Evolutionary conservation across 2,113 vertebrate genomes (phyloP).

Genomic region (Elephantulus edwardii): DNA sequence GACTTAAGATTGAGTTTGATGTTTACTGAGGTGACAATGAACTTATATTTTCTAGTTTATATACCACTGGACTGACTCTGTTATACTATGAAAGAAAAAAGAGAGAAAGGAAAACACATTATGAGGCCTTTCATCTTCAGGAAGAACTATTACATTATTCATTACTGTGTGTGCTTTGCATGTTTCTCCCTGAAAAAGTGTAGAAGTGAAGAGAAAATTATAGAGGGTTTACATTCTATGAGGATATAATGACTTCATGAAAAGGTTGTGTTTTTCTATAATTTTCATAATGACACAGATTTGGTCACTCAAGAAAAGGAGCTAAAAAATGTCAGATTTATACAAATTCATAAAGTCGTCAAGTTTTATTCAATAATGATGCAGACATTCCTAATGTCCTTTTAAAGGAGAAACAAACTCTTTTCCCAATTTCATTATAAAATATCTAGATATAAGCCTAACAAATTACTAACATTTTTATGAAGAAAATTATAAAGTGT

Average conservation of each 20-base stretch:
- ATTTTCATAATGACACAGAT: constrained; percentile 34
- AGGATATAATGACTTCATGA: neutral
- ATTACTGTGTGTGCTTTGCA: neutral
- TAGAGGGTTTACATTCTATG: neutral
- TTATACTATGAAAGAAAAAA: constrained; percentile 11
- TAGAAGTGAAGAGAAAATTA: constrained; percentile 44
- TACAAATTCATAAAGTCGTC: constrained; percentile 27
- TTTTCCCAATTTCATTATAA: constrained; percentile 33
- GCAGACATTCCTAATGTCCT: constrained; percentile 1
- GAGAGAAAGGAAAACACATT: neutral
- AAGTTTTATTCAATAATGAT: constrained; percentile 17
- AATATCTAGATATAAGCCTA: constrained; percentile 5
- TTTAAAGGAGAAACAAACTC: neutral
- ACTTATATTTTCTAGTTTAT: neutral
- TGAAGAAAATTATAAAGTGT: constrained; percentile 10
- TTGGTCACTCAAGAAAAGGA: constrained; percentile 11
- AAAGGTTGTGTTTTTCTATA: constrained; percentile 32
- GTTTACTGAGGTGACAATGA: neutral
- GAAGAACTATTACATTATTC: neutral
- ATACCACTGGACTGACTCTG: neutral
- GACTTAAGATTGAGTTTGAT: neutral
- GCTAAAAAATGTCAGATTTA: constrained; percentile 26
- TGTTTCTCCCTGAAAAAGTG: neutral
- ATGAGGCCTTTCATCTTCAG: neutral
- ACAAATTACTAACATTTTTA: constrained; percentile 17